phyloP scores from a whole-genome alignment of 2,797 vertebrate genomes.

The Moxostoma hubbsi region DNA sequence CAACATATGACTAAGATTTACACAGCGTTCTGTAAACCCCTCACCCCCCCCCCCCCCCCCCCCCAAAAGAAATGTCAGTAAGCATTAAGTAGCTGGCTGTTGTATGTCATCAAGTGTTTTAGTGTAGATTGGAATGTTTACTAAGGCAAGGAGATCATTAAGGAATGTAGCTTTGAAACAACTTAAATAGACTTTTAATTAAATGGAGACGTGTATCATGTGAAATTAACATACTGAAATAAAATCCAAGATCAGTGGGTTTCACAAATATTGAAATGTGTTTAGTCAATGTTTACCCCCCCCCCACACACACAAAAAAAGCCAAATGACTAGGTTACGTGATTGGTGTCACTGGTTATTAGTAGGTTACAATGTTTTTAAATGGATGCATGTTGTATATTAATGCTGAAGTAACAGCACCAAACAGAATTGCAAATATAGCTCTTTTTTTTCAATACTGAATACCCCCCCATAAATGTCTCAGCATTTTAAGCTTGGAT shows the following conservation, averaged over 20 bases:
- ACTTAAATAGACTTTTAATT: conserved; percentile 62
- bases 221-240: conserved; percentile 58
- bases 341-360: neutral
- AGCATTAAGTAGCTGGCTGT: conserved; percentile 12
- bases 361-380: neutral
- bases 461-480: too few relatives aligned
- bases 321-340: conserved; percentile 29
- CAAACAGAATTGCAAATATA: too few relatives aligned
- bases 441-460: too few relatives aligned
- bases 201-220: conserved; percentile 51
- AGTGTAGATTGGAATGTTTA: neutral
- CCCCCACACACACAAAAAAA: neutral
- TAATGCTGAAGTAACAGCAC: too few relatives aligned
- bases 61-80: neutral
- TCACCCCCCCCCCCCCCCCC: too few relatives aligned
- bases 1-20: conserved; percentile 1
- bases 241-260: conserved; percentile 51
- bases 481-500: too few relatives aligned
- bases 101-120: conserved; percentile 1
- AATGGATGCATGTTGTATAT: neutral
- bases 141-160: conserved; percentile 25
- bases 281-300: conserved; percentile 3
- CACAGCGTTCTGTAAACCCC: neutral
- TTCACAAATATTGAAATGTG: conserved; percentile 42
- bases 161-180: conserved; percentile 32